Evolutionary conservation across 2,888 invertebrate species (phyloP).

Genomic region (Pristionchus exspectatus): DNA sequence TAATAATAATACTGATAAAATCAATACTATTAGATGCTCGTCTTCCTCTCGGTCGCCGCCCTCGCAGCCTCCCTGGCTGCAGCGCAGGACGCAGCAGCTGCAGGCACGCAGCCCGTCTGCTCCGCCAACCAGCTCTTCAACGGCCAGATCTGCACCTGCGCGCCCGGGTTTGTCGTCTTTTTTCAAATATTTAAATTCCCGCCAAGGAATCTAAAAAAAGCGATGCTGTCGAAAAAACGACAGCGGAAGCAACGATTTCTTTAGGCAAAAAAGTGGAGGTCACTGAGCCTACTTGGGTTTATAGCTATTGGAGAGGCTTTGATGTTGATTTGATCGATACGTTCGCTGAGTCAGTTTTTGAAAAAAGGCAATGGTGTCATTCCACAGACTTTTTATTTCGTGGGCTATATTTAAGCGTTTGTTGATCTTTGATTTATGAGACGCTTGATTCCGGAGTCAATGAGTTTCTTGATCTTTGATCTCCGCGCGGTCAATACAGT

Average conservation of each 20-base stretch:
- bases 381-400: too few relatives aligned
- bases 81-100: conserved; percentile 59
- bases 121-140: conserved; percentile 76
- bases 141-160: conserved; percentile 77
- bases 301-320: neutral
- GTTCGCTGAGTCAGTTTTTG: neutral
- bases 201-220: neutral
- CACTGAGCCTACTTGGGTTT: neutral
- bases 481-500: neutral
- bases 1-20: too few relatives aligned
- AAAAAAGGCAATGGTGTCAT: too few relatives aligned
- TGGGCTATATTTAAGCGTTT: too few relatives aligned
- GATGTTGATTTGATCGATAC: neutral
- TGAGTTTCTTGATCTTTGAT: neutral
- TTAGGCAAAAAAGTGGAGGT: neutral
- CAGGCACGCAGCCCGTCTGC: conserved; percentile 66
- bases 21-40: conserved; percentile 10
- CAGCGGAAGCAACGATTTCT: neutral
- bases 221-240: neutral
- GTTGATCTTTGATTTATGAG: too few relatives aligned
- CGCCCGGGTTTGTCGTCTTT: conserved; percentile 75
- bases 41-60: conserved; percentile 39
- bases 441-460: too few relatives aligned
- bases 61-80: conserved; percentile 18
- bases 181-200: neutral